Percentiles rank a stretch among this genome's conserved stretches.
Conservation (phyloP, 2,113 vertebrate genomes). For the Chaetura pelagica region DNA sequence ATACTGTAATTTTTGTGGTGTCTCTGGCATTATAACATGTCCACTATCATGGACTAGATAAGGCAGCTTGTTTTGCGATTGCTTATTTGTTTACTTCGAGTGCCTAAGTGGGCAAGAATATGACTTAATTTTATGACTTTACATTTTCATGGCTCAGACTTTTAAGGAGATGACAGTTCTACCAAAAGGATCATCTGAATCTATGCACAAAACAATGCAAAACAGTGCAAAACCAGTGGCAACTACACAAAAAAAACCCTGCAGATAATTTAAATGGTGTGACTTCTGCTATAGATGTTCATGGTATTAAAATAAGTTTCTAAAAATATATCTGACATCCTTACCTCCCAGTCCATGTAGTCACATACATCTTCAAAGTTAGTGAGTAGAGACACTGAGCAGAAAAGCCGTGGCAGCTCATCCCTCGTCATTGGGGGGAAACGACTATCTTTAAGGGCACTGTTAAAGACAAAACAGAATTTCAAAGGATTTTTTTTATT, state of each 20-base stretch:
- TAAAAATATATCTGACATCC: background rate
- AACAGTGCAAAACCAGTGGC: background rate
- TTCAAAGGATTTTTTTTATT: constrained; percentile 39
- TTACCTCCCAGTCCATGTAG: constrained; percentile 99
- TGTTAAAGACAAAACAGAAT: constrained; percentile 79
- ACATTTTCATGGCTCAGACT: background rate
- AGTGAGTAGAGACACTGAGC: constrained; percentile 99
- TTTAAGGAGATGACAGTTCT: background rate
- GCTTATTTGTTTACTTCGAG: background rate
- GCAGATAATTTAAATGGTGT: background rate
- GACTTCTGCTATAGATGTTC: background rate
- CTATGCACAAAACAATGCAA: background rate
- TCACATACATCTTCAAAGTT: constrained; percentile 99
- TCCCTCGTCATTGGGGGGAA: constrained; percentile 99
- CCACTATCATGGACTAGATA: background rate
- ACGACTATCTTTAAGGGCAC: constrained; percentile 99
- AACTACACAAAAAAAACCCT: background rate
- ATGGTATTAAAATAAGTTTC: background rate
- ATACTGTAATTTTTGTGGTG: background rate
- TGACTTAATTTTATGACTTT: background rate
- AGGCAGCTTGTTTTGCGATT: background rate
- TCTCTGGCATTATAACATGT: background rate
- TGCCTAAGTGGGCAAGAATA: background rate
- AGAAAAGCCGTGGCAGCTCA: constrained; percentile 99
- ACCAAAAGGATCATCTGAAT: background rate